phyloP scores from a whole-genome alignment of 2,888 invertebrate genomes.

The Mongoloraphidia duomilia region DNA sequence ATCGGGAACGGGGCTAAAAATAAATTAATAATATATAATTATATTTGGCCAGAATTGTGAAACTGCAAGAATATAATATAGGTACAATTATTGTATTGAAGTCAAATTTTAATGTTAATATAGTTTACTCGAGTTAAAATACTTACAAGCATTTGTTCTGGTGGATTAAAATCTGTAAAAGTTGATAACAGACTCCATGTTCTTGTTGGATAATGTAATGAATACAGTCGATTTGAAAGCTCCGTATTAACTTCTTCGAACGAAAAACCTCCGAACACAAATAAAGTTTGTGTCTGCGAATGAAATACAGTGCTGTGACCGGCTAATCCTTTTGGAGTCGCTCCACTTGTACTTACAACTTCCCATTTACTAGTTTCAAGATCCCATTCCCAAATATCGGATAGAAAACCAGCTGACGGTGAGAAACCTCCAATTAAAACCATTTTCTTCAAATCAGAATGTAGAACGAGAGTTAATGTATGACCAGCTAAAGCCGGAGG shows the following conservation, averaged over 20 bases:
- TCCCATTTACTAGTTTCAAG: constrained; percentile 61
- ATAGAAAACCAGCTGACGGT: constrained; percentile 55
- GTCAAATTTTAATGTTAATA: not conserved
- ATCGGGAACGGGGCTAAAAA: constrained; percentile 57
- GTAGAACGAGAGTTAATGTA: constrained; percentile 66
- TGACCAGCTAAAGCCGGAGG: constrained; percentile 79
- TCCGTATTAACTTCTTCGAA: constrained; percentile 54
- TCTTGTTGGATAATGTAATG: constrained; percentile 59
- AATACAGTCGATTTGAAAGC: constrained; percentile 63
- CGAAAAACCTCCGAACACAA: constrained; percentile 78
- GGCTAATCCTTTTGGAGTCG: constrained; percentile 66
- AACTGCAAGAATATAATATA: too few relatives aligned
- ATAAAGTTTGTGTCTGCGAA: constrained; percentile 62
- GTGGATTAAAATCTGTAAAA: constrained; percentile 47
- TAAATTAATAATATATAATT: not conserved
- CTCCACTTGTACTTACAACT: constrained; percentile 51
- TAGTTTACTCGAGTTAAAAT: not conserved
- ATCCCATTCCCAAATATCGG: constrained; percentile 67
- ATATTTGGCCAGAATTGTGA: too few relatives aligned
- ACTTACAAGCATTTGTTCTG: constrained; percentile 25
- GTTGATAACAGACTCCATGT: constrained; percentile 68
- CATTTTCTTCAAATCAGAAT: constrained; percentile 56
- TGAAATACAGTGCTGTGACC: constrained; percentile 87
- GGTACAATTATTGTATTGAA: not conserved
- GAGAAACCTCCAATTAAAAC: constrained; percentile 81